Conservation (phyloP, 2,888 invertebrate species). For the Congeria kusceri region DNA sequence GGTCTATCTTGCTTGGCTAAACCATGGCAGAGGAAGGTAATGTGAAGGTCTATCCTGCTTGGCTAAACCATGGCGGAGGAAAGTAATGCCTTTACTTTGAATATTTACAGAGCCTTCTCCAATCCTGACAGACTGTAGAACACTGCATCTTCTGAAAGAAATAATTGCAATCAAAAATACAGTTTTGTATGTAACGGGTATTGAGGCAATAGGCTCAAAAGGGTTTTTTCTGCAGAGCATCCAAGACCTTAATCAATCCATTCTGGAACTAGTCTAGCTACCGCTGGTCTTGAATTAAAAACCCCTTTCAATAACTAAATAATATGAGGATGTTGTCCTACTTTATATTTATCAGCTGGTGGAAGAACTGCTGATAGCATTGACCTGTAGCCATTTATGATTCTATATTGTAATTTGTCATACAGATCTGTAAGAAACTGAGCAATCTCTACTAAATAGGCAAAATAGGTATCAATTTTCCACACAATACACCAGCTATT, state of each 20-base stretch:
- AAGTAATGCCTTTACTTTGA: slow-evolving; percentile 39
- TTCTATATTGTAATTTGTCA: slow-evolving; percentile 32
- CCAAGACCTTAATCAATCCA: slow-evolving; percentile 39
- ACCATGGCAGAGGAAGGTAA: no score
- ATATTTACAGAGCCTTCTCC: slow-evolving; percentile 36
- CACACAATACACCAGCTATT: slow-evolving; percentile 41
- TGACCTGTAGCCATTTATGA: slow-evolving; percentile 46
- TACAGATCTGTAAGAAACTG: slow-evolving; percentile 29
- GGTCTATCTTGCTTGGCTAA: no score
- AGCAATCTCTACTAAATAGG: slow-evolving; percentile 37
- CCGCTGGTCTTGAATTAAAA: slow-evolving; percentile 50
- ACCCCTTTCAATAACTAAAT: slow-evolving; percentile 41
- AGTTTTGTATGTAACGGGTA: slow-evolving; percentile 37
- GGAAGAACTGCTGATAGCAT: slow-evolving; percentile 43
- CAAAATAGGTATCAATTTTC: slow-evolving; percentile 33
- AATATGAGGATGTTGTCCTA: slow-evolving; percentile 55
- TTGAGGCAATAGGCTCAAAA: slow-evolving; percentile 48
- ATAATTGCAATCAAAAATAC: slow-evolving; percentile 46
- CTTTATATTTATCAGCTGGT: slow-evolving; percentile 22
- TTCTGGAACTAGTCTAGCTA: slow-evolving; percentile 39
- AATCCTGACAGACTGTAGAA: slow-evolving; percentile 35
- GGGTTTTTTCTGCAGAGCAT: slow-evolving; percentile 29
- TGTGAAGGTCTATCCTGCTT: no score
- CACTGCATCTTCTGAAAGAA: slow-evolving; percentile 40
- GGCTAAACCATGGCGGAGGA: slow-evolving; percentile 29